These are phyloP conservation scores for Seira sanloemensis DNA, from an alignment of 2,888 invertebrate species.

Conservation along the genomic window DNA sequence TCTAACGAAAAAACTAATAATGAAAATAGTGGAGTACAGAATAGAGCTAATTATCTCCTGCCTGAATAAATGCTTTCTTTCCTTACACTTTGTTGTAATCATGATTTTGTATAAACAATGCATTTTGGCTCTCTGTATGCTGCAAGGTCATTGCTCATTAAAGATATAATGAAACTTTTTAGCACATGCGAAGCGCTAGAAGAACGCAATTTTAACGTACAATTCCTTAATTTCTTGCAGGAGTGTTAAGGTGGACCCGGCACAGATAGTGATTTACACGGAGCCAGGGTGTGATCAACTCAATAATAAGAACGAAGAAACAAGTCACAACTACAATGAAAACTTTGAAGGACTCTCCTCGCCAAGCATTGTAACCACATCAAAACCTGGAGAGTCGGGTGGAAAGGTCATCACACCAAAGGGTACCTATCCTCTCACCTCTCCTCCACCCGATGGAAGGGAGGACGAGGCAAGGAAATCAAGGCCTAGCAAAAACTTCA, in stretches of 20 bases:
- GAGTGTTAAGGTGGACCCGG: conserved; percentile 53
- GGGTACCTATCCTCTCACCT: conserved; percentile 42
- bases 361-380: not conserved
- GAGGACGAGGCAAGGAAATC: conserved; percentile 24
- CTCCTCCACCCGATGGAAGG: conserved; percentile 26
- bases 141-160: not conserved
- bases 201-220: not conserved
- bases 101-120: not conserved
- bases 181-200: not conserved
- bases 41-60: not conserved
- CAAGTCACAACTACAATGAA: not conserved
- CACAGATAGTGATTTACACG: conserved; percentile 67
- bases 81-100: not conserved
- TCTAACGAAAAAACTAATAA: not conserved
- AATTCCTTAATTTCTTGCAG: conserved; percentile 45
- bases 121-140: not conserved
- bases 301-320: not conserved
- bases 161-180: not conserved
- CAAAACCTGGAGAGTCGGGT: conserved; percentile 1
- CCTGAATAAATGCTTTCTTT: not conserved
- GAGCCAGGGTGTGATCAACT: conserved; percentile 61
- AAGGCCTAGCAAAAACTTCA: not conserved
- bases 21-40: not conserved
- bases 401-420: conserved; percentile 29
- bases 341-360: not conserved